A percentile compares a stretch with the other conserved stretches of the same genome.
These are phyloP conservation scores for Furcula furcula DNA, from an alignment of 2,888 invertebrate genomes.

Conservation along the genomic window DNA sequence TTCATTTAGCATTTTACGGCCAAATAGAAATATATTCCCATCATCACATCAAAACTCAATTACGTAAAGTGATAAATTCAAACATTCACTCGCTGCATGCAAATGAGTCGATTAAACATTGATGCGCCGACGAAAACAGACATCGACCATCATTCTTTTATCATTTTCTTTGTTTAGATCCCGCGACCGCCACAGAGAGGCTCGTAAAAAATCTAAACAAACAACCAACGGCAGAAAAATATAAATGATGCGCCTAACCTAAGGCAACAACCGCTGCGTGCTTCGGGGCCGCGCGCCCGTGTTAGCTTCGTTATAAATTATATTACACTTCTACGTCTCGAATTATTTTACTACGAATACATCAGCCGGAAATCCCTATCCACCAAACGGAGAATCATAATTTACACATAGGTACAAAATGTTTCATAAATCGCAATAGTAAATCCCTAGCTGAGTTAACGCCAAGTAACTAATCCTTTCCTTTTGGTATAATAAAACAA, in stretches of 20 bases:
- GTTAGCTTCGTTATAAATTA: conserved; percentile 73
- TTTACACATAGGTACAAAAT: conserved; percentile 58
- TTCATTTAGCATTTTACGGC: conserved; percentile 47
- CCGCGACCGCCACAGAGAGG: conserved; percentile 60
- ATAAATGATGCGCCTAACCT: conserved; percentile 78
- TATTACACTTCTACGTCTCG: conserved; percentile 68
- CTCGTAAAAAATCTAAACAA: conserved; percentile 71
- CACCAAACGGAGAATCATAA: conserved; percentile 64
- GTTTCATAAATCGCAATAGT: conserved; percentile 59
- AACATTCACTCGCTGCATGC: conserved; percentile 57
- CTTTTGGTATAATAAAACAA: conserved; percentile 44
- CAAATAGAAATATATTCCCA: conserved; percentile 50
- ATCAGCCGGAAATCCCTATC: conserved; percentile 65
- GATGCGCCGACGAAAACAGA: conserved; percentile 67
- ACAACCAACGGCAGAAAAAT: conserved; percentile 77
- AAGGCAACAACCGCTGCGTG: conserved; percentile 64
- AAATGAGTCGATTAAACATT: conserved; percentile 75
- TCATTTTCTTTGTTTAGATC: conserved; percentile 75
- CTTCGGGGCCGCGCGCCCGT: conserved; percentile 55
- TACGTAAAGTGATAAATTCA: conserved; percentile 60
- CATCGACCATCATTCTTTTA: conserved; percentile 72
- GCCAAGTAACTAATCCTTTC: conserved; percentile 50
- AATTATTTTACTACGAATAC: conserved; percentile 73
- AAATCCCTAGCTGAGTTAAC: conserved; percentile 56
- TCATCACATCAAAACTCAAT: conserved; percentile 59